These are phyloP conservation scores for Gadopsis bispinosus DNA, from an alignment of 2,797 vertebrate species.

Conservation along the genomic window DNA sequence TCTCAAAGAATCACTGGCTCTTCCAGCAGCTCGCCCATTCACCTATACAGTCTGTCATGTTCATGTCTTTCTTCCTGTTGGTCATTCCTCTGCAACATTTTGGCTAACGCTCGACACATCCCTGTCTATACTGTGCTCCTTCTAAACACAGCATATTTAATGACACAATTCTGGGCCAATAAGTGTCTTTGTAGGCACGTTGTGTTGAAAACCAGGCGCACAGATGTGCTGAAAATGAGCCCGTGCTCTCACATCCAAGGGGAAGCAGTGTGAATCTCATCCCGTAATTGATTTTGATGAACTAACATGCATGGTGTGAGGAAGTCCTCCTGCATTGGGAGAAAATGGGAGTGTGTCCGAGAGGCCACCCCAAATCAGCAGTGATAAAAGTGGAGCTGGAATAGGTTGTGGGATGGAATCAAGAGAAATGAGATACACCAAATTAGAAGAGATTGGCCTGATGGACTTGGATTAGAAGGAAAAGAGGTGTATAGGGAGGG, in stretches of 20 bases:
- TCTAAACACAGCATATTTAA: constrained; percentile 27
- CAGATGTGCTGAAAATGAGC: constrained; percentile 40
- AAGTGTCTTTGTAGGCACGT: constrained; percentile 26
- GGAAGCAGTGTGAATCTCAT: constrained; percentile 59
- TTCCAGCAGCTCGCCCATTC: neutral
- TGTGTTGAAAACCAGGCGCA: constrained; percentile 19
- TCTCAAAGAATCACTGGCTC: constrained; percentile 7
- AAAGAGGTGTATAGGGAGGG: constrained; percentile 77
- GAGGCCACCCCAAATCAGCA: constrained; percentile 69
- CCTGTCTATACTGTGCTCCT: neutral
- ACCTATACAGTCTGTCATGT: neutral
- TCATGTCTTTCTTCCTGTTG: neutral
- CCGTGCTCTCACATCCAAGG: constrained; percentile 26
- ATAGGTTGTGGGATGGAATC: constrained; percentile 78
- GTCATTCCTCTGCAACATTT: neutral
- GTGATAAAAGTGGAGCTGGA: constrained; percentile 80
- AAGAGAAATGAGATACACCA: constrained; percentile 83
- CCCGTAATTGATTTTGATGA: constrained; percentile 80
- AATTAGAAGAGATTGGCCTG: constrained; percentile 84
- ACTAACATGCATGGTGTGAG: constrained; percentile 74
- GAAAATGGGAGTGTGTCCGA: constrained; percentile 68
- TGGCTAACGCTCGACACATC: constrained; percentile 1
- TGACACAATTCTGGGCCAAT: constrained; percentile 1
- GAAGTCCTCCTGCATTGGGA: constrained; percentile 74
- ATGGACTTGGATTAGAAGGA: constrained; percentile 84